Percentiles rank a stretch among this genome's conserved stretches.
phyloP scores from a whole-genome alignment of 2,113 vertebrate species.

The Thunnus thynnus region DNA sequence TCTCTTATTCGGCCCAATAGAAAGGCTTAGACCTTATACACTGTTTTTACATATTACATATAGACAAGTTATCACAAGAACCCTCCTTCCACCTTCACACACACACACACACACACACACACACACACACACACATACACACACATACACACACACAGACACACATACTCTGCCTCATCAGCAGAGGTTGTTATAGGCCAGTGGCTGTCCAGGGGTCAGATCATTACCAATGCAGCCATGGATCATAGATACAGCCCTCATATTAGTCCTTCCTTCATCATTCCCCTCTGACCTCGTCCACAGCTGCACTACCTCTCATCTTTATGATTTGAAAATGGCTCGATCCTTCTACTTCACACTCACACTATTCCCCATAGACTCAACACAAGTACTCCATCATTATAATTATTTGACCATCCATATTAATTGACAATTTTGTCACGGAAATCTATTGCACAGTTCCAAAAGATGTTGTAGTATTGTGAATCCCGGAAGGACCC shows the following conservation, averaged over 20 bases:
- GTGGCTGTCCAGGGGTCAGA: slow-evolving; percentile 62
- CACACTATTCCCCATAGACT: slow-evolving; percentile 22
- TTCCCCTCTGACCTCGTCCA: slow-evolving; percentile 71
- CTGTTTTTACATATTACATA: background rate
- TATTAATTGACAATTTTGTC: slow-evolving; percentile 73
- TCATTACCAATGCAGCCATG: slow-evolving; percentile 73
- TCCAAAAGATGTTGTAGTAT: slow-evolving; percentile 26
- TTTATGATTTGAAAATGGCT: slow-evolving; percentile 69
- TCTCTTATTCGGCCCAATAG: background rate
- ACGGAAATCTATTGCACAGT: slow-evolving; percentile 55
- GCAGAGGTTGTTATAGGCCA: slow-evolving; percentile 60
- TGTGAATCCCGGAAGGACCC: slow-evolving; percentile 28
- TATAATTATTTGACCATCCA: slow-evolving; percentile 73
- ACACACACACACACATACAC: background rate
- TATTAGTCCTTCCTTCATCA: slow-evolving; percentile 66
- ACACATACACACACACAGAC: slow-evolving; percentile 6
- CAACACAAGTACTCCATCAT: slow-evolving; percentile 63
- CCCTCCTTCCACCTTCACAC: background rate
- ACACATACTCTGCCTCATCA: slow-evolving; percentile 46
- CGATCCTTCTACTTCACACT: slow-evolving; percentile 54
- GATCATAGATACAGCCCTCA: slow-evolving; percentile 68
- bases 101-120: background rate
- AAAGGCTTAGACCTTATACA: background rate
- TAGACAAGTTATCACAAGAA: slow-evolving; percentile 21
- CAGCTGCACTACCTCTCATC: slow-evolving; percentile 68